A percentile compares a stretch with the other conserved stretches of the same genome.
Conservation (phyloP, 2,797 vertebrate species). For the Centroberyx gerrardi region DNA sequence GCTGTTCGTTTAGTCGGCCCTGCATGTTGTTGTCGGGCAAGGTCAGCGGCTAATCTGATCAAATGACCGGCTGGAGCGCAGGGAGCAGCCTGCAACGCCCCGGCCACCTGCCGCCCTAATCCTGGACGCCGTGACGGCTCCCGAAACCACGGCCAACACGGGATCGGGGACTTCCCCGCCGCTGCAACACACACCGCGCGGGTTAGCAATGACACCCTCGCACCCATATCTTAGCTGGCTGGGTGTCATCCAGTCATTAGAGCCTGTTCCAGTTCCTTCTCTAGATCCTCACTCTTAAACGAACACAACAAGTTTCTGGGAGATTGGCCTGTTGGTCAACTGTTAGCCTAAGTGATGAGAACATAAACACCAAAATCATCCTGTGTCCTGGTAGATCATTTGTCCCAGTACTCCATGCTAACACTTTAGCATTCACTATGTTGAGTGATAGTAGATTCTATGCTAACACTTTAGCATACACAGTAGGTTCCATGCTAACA, state of each 20-base stretch:
- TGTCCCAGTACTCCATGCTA: too few species aligned
- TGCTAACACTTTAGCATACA: too few species aligned
- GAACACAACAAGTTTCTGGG: too few species aligned
- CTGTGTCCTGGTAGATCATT: too few species aligned
- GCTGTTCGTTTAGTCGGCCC: not conserved
- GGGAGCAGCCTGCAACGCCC: slow-evolving; percentile 28
- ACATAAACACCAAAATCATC: too few species aligned
- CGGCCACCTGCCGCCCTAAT: slow-evolving; percentile 67
- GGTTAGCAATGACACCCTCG: not conserved
- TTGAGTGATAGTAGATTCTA: too few species aligned
- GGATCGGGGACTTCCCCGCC: slow-evolving; percentile 68
- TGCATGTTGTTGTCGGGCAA: slow-evolving; percentile 10
- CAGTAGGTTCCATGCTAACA: too few species aligned
- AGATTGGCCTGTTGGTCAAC: too few species aligned
- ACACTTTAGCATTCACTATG: too few species aligned
- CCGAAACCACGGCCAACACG: slow-evolving; percentile 27
- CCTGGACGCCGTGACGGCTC: slow-evolving; percentile 48
- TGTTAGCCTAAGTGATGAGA: too few species aligned
- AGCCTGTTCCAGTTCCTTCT: not conserved
- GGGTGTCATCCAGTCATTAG: not conserved
- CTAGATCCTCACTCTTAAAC: not conserved
- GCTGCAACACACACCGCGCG: not conserved
- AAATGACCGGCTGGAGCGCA: slow-evolving; percentile 36
- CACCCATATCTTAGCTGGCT: not conserved
- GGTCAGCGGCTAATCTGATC: slow-evolving; percentile 70